phyloP scores from a whole-genome alignment of 2,888 invertebrate genomes.

The Agapostemon virescens region DNA sequence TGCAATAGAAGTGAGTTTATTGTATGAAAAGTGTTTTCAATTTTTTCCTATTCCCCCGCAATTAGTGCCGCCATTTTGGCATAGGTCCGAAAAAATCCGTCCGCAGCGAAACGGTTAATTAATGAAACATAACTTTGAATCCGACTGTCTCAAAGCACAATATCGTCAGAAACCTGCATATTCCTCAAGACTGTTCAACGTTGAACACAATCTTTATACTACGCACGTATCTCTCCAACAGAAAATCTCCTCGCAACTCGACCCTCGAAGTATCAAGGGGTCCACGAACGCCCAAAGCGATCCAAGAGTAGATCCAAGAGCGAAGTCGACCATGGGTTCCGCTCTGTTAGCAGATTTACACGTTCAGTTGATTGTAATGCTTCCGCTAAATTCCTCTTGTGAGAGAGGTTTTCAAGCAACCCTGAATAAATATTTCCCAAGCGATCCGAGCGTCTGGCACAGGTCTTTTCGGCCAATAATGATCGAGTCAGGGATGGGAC shows the following conservation, averaged over 20 bases:
- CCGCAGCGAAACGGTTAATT: no score
- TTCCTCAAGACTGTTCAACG: no score
- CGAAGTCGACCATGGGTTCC: not conserved
- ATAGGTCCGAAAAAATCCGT: no score
- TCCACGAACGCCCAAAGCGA: not conserved
- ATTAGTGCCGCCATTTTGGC: no score
- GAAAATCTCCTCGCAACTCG: not conserved
- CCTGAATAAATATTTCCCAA: constrained; percentile 1
- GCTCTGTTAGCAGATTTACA: constrained; percentile 1
- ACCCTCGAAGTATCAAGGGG: not conserved
- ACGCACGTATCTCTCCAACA: no score
- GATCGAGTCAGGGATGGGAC: constrained; percentile 34
- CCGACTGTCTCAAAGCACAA: no score
- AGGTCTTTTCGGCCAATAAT: constrained; percentile 55
- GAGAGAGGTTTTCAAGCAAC: constrained; percentile 2
- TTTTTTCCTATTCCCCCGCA: no score
- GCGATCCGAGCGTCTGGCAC: constrained; percentile 13
- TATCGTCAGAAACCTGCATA: no score
- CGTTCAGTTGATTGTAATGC: constrained; percentile 4
- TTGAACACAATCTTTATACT: no score
- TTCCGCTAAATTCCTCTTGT: constrained; percentile 8
- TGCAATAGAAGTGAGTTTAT: no score
- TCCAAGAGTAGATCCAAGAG: not conserved
- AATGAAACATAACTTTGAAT: no score
- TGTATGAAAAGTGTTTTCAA: no score